phyloP scores from a whole-genome alignment of 2,113 vertebrate species.

The Oryzias javanicus region DNA sequence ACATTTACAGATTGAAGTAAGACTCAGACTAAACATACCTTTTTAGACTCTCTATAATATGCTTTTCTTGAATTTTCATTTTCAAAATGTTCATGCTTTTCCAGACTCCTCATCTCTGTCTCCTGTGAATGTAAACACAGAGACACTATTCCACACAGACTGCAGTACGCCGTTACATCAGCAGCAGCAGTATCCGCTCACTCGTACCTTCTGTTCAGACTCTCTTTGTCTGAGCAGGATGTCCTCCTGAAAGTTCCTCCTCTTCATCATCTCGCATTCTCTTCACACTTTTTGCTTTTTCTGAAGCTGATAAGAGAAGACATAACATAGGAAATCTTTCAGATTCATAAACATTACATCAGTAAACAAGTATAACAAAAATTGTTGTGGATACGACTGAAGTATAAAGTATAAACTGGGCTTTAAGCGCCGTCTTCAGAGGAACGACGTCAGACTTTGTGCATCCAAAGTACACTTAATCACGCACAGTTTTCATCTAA shows the following conservation, averaged over 20 bases:
- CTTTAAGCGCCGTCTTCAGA: no score
- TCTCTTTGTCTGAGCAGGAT: conserved; percentile 78
- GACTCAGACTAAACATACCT: conserved; percentile 66
- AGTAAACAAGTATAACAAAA: no score
- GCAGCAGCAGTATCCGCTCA: neutral
- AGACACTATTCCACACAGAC: neutral
- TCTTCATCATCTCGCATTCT: conserved; percentile 79
- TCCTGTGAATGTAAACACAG: conserved; percentile 69
- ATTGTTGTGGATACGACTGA: no score
- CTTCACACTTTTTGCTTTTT: conserved; percentile 81
- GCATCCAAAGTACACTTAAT: no score
- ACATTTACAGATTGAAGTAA: neutral
- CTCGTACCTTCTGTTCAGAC: conserved; percentile 83
- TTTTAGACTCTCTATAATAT: conserved; percentile 89
- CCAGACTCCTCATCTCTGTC: conserved; percentile 80
- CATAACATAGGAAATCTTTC: neutral
- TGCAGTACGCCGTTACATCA: neutral
- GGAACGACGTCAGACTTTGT: no score
- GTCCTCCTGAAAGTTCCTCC: conserved; percentile 85
- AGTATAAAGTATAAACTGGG: no score
- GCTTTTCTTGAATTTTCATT: conserved; percentile 86
- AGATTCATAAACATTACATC: neutral
- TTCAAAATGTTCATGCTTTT: conserved; percentile 83
- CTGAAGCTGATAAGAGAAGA: conserved; percentile 60
- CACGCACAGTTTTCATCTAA: no score